phyloP scores from a whole-genome alignment of 2,888 invertebrate species.

The Geotrupes spiniger region DNA sequence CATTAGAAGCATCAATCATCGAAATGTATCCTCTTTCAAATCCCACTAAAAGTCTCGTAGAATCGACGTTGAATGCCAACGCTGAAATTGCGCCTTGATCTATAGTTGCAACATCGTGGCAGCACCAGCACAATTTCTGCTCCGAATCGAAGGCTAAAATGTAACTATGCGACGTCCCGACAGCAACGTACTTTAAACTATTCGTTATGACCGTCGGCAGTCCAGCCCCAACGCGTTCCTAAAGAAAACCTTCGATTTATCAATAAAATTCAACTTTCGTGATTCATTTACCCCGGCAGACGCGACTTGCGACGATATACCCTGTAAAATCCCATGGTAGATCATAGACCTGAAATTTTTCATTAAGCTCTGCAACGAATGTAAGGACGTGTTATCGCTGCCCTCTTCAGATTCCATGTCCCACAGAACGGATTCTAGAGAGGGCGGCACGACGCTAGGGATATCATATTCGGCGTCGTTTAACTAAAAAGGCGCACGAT shows the following conservation, averaged over 20 bases:
- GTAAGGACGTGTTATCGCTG: conserved; percentile 55
- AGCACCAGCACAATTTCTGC: conserved; percentile 89
- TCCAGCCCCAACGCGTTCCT: conserved; percentile 89
- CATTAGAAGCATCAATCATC: conserved; percentile 84
- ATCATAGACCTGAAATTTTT: conserved; percentile 63
- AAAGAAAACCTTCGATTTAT: conserved; percentile 26
- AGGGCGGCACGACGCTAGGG: conserved; percentile 70
- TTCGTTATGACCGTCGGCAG: conserved; percentile 82
- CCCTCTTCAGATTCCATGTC: conserved; percentile 68
- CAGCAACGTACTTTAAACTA: conserved; percentile 72
- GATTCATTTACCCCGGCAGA: conserved; percentile 68
- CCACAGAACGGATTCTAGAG: conserved; percentile 78
- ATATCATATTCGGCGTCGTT: conserved; percentile 81
- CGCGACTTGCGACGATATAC: conserved; percentile 82
- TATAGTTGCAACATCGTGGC: conserved; percentile 63
- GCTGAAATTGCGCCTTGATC: conserved; percentile 79
- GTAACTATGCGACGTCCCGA: conserved; percentile 93
- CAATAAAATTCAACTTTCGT: conserved; percentile 39
- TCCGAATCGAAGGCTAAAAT: conserved; percentile 82
- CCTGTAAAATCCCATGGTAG: conserved; percentile 78
- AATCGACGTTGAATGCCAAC: conserved; percentile 83
- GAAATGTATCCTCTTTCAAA: conserved; percentile 79
- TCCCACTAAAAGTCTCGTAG: conserved; percentile 79
- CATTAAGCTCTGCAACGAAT: conserved; percentile 53
- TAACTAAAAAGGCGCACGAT: conserved; percentile 54